Percentiles rank a stretch among this genome's conserved stretches.
Conservation (phyloP, 1,140 invertebrate species). For the Ditylenchus dipsaci region DNA sequence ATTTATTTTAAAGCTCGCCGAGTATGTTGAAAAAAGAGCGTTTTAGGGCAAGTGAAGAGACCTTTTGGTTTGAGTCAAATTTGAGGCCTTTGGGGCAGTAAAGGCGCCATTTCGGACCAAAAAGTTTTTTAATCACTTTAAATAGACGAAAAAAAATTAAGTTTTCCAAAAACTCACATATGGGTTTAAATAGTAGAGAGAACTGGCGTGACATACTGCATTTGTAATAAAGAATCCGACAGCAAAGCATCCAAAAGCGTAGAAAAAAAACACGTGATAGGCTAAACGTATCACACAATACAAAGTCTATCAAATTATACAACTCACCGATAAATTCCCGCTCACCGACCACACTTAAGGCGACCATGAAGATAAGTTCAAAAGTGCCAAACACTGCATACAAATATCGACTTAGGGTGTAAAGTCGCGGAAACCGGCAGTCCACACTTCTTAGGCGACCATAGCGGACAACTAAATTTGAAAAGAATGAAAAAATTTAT, state of each 20-base stretch:
- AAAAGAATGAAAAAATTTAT: neutral
- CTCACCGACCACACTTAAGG: constrained; percentile 50
- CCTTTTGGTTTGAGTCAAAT: too few relatives aligned
- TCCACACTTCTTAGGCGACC: constrained; percentile 39
- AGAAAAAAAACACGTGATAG: constrained; percentile 55
- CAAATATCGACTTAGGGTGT: constrained; percentile 39
- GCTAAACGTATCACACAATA: constrained; percentile 29
- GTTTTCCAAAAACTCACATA: constrained; percentile 28
- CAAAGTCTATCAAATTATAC: neutral
- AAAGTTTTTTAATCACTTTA: too few relatives aligned
- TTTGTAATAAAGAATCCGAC: constrained; percentile 49
- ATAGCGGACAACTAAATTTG: constrained; percentile 43
- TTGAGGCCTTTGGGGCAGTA: too few relatives aligned
- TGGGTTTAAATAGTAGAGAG: constrained; percentile 49
- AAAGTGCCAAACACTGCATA: constrained; percentile 38
- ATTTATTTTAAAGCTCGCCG: too few relatives aligned
- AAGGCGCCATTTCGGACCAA: too few relatives aligned
- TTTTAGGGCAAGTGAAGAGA: too few relatives aligned
- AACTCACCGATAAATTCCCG: constrained; percentile 46
- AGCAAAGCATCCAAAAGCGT: constrained; percentile 45
- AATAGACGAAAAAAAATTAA: too few relatives aligned
- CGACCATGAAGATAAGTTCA: constrained; percentile 44
- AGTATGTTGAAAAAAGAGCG: too few relatives aligned
- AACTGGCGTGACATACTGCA: constrained; percentile 45
- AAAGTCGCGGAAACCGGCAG: constrained; percentile 43